Evolutionary conservation across 2,113 vertebrate species (phyloP).

Genomic region (Illadopsis cleaveri): DNA sequence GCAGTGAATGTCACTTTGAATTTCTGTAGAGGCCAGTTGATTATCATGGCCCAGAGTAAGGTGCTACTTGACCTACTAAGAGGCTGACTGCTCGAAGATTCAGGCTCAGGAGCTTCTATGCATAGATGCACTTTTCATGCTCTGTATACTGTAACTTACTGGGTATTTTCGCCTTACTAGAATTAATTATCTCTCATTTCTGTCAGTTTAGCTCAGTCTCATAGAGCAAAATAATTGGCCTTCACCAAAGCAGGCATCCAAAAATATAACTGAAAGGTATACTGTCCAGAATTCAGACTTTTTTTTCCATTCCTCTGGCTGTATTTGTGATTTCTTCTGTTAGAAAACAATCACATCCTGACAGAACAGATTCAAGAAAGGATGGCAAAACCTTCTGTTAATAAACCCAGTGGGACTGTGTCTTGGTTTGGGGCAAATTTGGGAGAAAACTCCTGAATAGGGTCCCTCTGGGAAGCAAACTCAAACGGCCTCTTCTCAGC

Average conservation of each 20-base stretch:
- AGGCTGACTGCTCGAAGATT: not conserved
- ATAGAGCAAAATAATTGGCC: not conserved
- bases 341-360: not conserved
- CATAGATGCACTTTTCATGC: not conserved
- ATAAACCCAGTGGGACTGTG: not conserved
- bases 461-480: too few relatives aligned
- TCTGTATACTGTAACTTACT: not conserved
- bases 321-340: not conserved
- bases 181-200: not conserved
- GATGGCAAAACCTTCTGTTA: not conserved
- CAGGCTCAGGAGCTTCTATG: not conserved
- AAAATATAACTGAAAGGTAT: not conserved
- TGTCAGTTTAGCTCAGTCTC: not conserved
- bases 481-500: too few relatives aligned
- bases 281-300: not conserved
- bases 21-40: not conserved
- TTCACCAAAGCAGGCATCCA: not conserved
- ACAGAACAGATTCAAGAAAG: not conserved
- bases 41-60: not conserved
- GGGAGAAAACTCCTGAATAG: too few relatives aligned
- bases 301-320: not conserved
- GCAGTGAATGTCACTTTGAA: not conserved
- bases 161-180: not conserved
- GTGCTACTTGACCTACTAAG: not conserved
- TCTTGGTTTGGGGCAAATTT: too few relatives aligned